Percentiles rank a stretch among this genome's conserved stretches.
Conservation (phyloP, 2,113 vertebrate species). For the Hydrochoerus hydrochaeris region DNA sequence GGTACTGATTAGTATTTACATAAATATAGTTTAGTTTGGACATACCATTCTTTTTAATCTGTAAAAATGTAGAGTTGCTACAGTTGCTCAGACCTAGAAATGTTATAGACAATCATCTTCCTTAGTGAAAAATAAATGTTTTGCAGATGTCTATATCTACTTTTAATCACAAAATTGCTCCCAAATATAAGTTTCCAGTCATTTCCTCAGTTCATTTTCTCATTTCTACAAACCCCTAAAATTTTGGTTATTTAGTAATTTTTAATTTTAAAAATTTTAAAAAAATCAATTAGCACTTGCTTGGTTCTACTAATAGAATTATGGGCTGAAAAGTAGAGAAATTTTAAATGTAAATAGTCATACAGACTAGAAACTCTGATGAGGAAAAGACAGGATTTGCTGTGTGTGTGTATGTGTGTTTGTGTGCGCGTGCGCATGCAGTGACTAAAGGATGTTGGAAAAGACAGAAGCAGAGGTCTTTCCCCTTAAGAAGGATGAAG, state of each 20-base stretch:
- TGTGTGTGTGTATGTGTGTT: not conserved
- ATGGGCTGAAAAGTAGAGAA: not conserved
- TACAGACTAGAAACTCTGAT: not conserved
- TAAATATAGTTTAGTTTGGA: not conserved
- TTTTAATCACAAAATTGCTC: not conserved
- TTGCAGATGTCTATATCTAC: not conserved
- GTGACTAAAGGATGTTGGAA: too few species aligned
- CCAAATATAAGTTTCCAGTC: not conserved
- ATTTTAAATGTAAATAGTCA: not conserved
- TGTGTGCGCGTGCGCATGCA: rapidly evolving
- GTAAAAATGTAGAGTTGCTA: not conserved
- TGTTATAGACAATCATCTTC: not conserved
- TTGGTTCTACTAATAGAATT: not conserved
- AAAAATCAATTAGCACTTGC: not conserved
- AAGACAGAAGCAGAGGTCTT: not conserved
- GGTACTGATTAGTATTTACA: not conserved
- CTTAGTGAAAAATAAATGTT: not conserved
- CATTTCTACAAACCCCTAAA: not conserved
- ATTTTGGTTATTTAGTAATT: not conserved
- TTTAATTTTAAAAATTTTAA: not conserved
- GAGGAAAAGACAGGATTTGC: not conserved
- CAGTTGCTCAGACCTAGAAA: not conserved
- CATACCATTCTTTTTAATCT: not conserved
- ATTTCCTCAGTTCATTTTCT: slow-evolving; percentile 5
- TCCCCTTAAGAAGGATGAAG: not conserved